These are phyloP conservation scores for Orestias chungarensis DNA, from an alignment of 2,797 vertebrate genomes.

Conservation along the genomic window DNA sequence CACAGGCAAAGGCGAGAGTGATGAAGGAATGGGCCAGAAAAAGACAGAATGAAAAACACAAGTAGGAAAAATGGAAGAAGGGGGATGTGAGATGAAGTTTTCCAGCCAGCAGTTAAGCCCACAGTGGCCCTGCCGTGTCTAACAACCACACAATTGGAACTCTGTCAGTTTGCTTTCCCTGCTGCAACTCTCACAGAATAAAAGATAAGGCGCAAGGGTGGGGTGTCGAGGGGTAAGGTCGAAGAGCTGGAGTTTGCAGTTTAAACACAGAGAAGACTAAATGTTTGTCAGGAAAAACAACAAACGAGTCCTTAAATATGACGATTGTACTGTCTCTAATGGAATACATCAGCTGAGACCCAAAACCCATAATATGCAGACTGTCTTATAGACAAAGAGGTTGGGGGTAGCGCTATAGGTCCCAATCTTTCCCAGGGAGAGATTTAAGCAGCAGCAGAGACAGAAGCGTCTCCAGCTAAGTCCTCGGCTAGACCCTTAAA, in stretches of 20 bases:
- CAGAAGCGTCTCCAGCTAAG: slow-evolving; percentile 58
- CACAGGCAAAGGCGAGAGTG: slow-evolving; percentile 60
- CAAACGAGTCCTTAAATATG: neutral
- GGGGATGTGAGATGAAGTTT: slow-evolving; percentile 59
- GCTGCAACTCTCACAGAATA: slow-evolving; percentile 40
- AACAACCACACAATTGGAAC: slow-evolving; percentile 64
- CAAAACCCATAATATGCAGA: neutral
- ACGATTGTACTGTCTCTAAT: slow-evolving; percentile 4
- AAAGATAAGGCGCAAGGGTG: slow-evolving; percentile 30
- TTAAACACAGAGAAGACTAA: neutral
- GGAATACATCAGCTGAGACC: slow-evolving; percentile 13
- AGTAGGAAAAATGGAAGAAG: slow-evolving; percentile 31
- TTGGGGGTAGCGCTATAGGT: neutral
- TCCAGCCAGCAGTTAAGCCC: slow-evolving; percentile 59
- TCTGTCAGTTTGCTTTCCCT: slow-evolving; percentile 59
- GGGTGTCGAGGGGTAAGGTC: neutral
- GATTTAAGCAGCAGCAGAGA: slow-evolving; percentile 53
- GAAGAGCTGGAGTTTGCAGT: slow-evolving; percentile 6
- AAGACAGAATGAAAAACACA: slow-evolving; percentile 53
- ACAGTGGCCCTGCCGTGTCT: slow-evolving; percentile 56
- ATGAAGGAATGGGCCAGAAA: slow-evolving; percentile 52
- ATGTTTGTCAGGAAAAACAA: neutral
- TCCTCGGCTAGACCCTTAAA: slow-evolving; percentile 68
- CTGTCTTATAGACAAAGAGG: slow-evolving; percentile 1
- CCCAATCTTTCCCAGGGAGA: slow-evolving; percentile 44